Percentiles rank a stretch among this genome's conserved stretches.
These are phyloP conservation scores for Bubo bubo DNA, from an alignment of 2,113 vertebrate genomes.

Conservation along the genomic window DNA sequence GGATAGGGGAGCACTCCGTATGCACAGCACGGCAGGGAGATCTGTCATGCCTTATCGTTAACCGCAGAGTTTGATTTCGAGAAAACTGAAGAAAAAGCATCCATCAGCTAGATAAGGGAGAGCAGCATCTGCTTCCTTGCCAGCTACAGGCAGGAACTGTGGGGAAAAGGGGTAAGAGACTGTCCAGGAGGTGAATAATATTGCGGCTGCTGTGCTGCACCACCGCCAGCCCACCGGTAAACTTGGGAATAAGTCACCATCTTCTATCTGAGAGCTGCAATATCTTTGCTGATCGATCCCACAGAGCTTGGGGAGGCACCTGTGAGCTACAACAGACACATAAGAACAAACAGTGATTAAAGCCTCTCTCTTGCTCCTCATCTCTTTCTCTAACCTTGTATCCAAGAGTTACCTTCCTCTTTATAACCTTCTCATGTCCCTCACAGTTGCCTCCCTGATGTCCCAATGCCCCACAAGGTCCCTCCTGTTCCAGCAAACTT, in stretches of 20 bases:
- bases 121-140: background rate
- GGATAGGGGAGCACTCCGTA: fast-evolving
- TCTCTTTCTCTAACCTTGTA: background rate
- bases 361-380: background rate
- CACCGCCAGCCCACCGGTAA: background rate
- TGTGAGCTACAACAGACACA: background rate
- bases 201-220: background rate
- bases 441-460: background rate
- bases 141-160: background rate
- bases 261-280: background rate
- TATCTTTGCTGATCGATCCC: background rate
- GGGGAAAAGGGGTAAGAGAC: background rate
- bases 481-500: background rate
- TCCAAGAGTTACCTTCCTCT: background rate
- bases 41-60: fast-evolving
- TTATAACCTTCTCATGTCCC: background rate
- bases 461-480: background rate
- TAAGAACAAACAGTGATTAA: background rate
- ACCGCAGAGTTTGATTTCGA: background rate
- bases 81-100: background rate
- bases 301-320: background rate
- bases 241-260: background rate
- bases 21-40: background rate
- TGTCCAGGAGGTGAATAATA: background rate
- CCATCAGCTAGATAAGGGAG: background rate